Conservation (phyloP, 2,797 vertebrate species). For the Dermochelys coriacea region DNA sequence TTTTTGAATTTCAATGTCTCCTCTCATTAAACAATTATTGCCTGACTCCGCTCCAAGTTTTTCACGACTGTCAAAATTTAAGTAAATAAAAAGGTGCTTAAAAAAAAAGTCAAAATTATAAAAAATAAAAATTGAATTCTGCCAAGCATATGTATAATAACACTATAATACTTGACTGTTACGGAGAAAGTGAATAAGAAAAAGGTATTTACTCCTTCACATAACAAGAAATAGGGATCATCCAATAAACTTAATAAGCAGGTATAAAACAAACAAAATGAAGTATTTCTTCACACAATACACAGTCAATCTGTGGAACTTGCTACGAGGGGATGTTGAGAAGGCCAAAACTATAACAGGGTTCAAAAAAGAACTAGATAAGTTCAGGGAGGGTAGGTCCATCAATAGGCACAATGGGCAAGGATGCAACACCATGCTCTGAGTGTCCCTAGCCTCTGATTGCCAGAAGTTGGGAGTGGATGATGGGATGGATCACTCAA, state of each 20-base stretch:
- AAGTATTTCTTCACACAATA: background rate
- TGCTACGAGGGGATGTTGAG: background rate
- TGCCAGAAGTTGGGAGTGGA: background rate
- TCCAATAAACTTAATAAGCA: background rate
- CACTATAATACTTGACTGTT: background rate
- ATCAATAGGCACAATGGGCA: background rate
- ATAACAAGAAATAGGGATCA: background rate
- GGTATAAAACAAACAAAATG: background rate
- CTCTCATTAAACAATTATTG: background rate
- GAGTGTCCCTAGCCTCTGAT: background rate
- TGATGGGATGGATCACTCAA: background rate
- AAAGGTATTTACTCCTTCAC: background rate
- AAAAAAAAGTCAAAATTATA: background rate
- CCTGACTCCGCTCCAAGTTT: background rate
- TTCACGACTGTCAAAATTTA: background rate
- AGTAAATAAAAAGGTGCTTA: background rate
- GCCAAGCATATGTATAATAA: background rate
- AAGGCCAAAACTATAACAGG: background rate
- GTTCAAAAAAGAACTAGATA: background rate
- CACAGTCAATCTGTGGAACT: background rate
- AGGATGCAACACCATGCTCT: background rate
- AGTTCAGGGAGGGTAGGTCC: background rate
- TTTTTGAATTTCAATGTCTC: background rate
- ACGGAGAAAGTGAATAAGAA: background rate
- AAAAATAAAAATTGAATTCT: background rate